Base-by-base conservation (phyloP, 2,797 vertebrate genomes). In the Acanthornis magna region DNA sequence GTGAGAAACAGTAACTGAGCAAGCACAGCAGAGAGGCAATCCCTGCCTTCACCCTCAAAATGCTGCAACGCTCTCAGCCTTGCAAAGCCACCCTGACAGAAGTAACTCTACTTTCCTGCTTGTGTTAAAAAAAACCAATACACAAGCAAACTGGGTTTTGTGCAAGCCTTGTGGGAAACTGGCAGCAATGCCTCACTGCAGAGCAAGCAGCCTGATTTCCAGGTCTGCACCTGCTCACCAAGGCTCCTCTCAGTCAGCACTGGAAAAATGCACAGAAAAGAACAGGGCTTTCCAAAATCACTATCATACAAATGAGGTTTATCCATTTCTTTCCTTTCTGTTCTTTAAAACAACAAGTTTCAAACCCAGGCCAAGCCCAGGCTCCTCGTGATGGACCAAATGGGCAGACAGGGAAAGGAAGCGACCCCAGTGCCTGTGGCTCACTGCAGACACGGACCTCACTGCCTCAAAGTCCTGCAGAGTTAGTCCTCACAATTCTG, bases 261-360 rank as follows among this genome's bases (percentile, higher is more conserved):
- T 62, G n/a, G 22, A 54, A 89, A 89, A 85, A 62, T 2, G 2
- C 51, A 88, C 5, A 27, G 40, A 10, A 71, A 74, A 82, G 34
- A 8, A 0, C 19, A 62, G 10, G 10, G 13, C 22, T 75, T 72
- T 76, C 70, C 36, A 38, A 51, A 71, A 71, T 32, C 42, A 55
- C 27, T 21, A 7, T 7, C 21, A 15, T 36, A 36, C 81, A 61
- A 38, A 5, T 0, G 5, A 61, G 10, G 38, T 76, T 51, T n/a
- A 29, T 45, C 79, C 9, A 6, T 4, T 87, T 62, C 47, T 68
- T 45, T 88, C 43, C 29, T 72, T n/a, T 26, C 27, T 65, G 7
- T 45, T 83, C 76, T 72, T 91, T 50, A 81, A 75, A 96, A 82
- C 10, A 60, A 18, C 9, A 63, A 79, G 18, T 54, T 90, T 75